These are phyloP conservation scores for Mamestra configurata DNA, from an alignment of 1,140 invertebrate genomes.

Conservation along the genomic window DNA sequence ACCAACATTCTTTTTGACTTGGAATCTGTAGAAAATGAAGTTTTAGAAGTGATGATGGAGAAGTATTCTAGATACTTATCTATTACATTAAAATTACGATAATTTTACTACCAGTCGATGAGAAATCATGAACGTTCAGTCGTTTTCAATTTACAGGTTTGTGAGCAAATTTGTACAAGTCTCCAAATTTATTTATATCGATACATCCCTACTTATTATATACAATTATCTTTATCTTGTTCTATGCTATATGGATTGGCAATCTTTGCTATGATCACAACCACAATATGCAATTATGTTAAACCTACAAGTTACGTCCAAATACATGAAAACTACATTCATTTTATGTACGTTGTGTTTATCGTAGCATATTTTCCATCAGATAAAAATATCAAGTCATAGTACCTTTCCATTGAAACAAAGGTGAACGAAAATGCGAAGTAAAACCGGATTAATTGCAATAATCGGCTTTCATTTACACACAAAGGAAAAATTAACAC, in stretches of 20 bases:
- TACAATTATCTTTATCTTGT: slow-evolving; percentile 73
- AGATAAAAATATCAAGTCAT: too few species aligned
- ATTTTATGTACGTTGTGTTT: slow-evolving; percentile 12
- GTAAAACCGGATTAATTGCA: too few species aligned
- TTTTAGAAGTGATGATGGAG: slow-evolving; percentile 7
- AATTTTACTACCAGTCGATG: slow-evolving; percentile 83
- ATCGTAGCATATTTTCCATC: slow-evolving; percentile 51
- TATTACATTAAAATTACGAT: slow-evolving; percentile 54
- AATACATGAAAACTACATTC: slow-evolving; percentile 50
- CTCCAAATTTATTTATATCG: slow-evolving; percentile 83
- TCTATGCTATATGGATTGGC: slow-evolving; percentile 81
- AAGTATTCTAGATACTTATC: slow-evolving; percentile 39
- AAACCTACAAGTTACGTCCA: slow-evolving; percentile 69
- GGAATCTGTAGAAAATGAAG: slow-evolving; percentile 22
- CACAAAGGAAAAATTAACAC: background rate
- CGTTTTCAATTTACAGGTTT: slow-evolving; percentile 84
- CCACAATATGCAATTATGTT: slow-evolving; percentile 83
- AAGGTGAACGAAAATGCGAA: background rate
- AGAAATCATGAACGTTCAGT: slow-evolving; percentile 84
- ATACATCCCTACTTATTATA: slow-evolving; percentile 78
- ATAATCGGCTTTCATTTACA: too few species aligned
- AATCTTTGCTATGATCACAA: slow-evolving; percentile 86
- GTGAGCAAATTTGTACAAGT: slow-evolving; percentile 87
- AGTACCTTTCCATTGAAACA: background rate
- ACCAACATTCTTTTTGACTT: slow-evolving; percentile 12